phyloP scores from a whole-genome alignment of 2,888 invertebrate genomes.

The Caenorhabditis angaria region DNA sequence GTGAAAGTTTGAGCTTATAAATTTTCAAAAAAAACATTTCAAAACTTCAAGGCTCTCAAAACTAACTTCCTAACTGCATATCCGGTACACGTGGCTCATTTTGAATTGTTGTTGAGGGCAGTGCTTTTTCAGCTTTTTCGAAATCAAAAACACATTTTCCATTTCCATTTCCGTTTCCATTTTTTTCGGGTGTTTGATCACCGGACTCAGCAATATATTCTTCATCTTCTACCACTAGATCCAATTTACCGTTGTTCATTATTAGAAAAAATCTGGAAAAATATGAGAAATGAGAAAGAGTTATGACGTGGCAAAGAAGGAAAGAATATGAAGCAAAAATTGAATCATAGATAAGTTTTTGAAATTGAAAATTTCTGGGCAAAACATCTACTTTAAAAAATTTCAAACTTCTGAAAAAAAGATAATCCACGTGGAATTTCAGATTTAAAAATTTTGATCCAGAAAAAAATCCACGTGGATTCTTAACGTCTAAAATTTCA shows the following conservation, averaged over 20 bases:
- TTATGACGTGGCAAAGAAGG: background rate
- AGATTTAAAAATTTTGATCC: no score
- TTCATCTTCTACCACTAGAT: constrained; percentile 46
- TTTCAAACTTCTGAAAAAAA: no score
- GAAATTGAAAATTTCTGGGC: no score
- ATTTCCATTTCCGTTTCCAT: background rate
- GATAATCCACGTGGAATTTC: no score
- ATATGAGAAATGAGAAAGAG: background rate
- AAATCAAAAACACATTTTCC: constrained; percentile 7
- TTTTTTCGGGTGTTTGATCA: constrained; percentile 51
- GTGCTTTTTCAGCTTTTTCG: constrained; percentile 1
- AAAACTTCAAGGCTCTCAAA: constrained; percentile 6
- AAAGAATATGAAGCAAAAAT: background rate
- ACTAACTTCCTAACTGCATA: constrained; percentile 71
- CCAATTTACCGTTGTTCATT: constrained; percentile 39
- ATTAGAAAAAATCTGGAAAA: background rate
- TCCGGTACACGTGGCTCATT: constrained; percentile 64
- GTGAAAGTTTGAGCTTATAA: background rate
- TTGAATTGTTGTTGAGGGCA: constrained; percentile 10
- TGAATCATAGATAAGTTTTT: no score
- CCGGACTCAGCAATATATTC: constrained; percentile 60
- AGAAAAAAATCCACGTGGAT: no score
- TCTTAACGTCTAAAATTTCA: no score
- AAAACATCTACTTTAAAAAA: no score
- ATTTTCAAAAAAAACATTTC: background rate